phyloP scores from a whole-genome alignment of 2,113 vertebrate genomes.

The Sinocyclocheilus maitianheensis region DNA sequence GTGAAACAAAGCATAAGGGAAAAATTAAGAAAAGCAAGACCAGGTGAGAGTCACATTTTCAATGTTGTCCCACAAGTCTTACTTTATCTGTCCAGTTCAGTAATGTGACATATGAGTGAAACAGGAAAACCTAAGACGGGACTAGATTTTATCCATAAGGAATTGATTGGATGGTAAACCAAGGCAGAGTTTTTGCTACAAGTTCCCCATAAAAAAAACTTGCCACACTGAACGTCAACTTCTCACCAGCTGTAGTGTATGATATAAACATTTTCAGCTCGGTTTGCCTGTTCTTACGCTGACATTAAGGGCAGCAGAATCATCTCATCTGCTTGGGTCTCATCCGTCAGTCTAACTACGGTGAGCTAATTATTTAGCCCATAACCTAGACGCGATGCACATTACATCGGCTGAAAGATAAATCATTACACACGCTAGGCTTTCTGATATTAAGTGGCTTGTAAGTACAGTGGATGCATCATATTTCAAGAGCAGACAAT shows the following conservation, averaged over 20 bases:
- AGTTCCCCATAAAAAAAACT: neutral
- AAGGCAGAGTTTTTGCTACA: too few species aligned
- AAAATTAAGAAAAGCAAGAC: neutral
- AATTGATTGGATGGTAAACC: neutral
- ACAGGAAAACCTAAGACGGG: neutral
- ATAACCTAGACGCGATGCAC: conserved; percentile 53
- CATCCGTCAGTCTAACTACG: conserved; percentile 52
- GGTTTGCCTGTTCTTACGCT: neutral
- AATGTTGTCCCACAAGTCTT: too few species aligned
- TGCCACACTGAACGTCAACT: too few species aligned
- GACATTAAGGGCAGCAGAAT: conserved; percentile 31
- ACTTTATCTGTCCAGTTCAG: neutral
- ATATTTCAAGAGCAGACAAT: conserved; percentile 61
- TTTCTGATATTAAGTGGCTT: conserved; percentile 63
- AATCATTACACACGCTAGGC: conserved; percentile 56
- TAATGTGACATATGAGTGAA: neutral
- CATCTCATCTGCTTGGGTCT: conserved; percentile 20
- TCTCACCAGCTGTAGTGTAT: neutral
- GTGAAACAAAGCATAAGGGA: neutral
- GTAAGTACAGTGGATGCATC: conserved; percentile 59
- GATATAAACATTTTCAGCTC: neutral
- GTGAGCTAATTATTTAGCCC: conserved; percentile 60
- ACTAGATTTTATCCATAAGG: neutral
- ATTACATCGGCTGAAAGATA: conserved; percentile 57
- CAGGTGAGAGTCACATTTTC: neutral